A percentile compares a stretch with the other conserved stretches of the same genome.
Evolutionary conservation across 2,797 vertebrate genomes (phyloP).

Genomic region (Oryzias sinensis): DNA sequence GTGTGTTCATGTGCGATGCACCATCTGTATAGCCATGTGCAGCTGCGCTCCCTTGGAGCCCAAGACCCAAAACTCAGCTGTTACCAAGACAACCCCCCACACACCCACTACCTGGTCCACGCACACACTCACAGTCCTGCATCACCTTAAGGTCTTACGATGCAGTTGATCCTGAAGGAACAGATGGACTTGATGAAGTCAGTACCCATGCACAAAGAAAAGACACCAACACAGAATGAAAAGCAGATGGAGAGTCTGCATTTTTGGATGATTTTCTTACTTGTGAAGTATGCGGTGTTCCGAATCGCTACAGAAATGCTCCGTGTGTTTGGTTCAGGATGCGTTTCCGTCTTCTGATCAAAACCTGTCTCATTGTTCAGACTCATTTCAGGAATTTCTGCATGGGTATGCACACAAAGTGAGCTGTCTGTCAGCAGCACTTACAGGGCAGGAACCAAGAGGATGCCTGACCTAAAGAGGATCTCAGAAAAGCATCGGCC

Average conservation of each 20-base stretch:
- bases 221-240: conserved; percentile 12
- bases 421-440: too few relatives aligned
- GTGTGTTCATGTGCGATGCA: conserved; percentile 23
- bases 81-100: conserved; percentile 62
- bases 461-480: too few relatives aligned
- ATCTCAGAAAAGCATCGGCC: too few relatives aligned
- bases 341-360: not conserved
- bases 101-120: conserved; percentile 46
- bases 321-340: not conserved
- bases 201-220: not conserved
- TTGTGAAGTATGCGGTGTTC: conserved; percentile 9
- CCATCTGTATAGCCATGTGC: conserved; percentile 68
- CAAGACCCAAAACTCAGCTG: conserved; percentile 67
- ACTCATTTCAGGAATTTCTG: not conserved
- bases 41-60: conserved; percentile 63
- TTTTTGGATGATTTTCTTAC: conserved; percentile 4
- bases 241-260: conserved; percentile 35
- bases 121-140: conserved; percentile 19
- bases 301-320: conserved; percentile 1
- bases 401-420: not conserved
- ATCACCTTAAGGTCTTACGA: conserved; percentile 46
- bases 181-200: conserved; percentile 40
- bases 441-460: too few relatives aligned
- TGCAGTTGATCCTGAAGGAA: conserved; percentile 29
- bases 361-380: not conserved